Base-by-base conservation (phyloP, 92 coral and sea anemone species). In the Phenganax stokvisi region DNA sequence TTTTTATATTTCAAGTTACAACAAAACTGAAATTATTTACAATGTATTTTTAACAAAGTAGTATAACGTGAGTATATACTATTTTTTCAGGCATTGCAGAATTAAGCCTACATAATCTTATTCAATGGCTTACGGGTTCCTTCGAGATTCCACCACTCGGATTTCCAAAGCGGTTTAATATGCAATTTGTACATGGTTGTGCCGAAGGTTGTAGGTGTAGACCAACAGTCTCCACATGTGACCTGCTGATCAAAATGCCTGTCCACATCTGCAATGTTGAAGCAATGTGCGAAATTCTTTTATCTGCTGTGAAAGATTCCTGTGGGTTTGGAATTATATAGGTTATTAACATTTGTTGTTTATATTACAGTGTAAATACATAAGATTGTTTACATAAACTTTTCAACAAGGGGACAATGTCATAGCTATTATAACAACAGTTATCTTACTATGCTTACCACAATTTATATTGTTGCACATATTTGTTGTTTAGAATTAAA, bases 201-300 rank as follows among this genome's bases (percentile, higher is more conserved):
- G 51, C 11, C 20, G 77, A 17, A 15, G 44, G 7, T 9, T 72
- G 77, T 27, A 72, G 44, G 51, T 72, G 57, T 51, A 13, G 77
- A 51, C 77, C 77, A 72, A 72, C 77, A 51, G 57, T 55, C 28
- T 72, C 77, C 9, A 72, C 77, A 17, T 72, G 77, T 17, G 58
- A 72, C 58, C 10, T 72, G 27, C 17, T 51, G 16, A 17, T 66
- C 10, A 66, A 27, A 17, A 66, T 30, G 72, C 72, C 72, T 27
- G 72, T 66, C 11, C 72, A 66, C 8, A 66, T 66, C 12, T 8
- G 16, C 51, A 30, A 12, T 3, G 13, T 66, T 27, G 72, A 27
- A 13, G 12, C 10, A 2, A 66, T 66, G 72, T 3, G 31, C 51
- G 72, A 66, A 66, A 66, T 61, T 12, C 67, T 61, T 12, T 61